Base-by-base conservation (phyloP, 2,113 vertebrate species). In the Puntigrus tetrazona region DNA sequence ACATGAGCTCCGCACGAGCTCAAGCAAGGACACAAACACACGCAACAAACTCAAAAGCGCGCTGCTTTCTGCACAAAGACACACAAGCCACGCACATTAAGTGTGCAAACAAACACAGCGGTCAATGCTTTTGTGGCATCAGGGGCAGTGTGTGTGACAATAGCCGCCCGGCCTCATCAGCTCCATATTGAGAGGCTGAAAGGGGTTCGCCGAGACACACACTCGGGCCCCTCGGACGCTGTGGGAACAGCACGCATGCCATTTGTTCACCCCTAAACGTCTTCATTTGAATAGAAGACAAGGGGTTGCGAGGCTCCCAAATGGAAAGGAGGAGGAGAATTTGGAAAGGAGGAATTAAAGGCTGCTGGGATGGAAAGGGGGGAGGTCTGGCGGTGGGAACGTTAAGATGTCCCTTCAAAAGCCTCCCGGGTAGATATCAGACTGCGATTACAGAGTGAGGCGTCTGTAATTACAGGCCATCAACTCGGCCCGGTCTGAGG, bases 221-320 rank as follows among this genome's bases (percentile, higher is more conserved):
- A 85, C 86, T 88, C 89, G 83, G 85, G 88, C 85, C 87, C 80
- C 83, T 86, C 69, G 47, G 88, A 57, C 36, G 13, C 72, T 89
- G 92, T 92, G 92, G 89, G 92, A 92, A 93, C 89, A 83, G 90
- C 74, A 14, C 75, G 89, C 89, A 90, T 85, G 57, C 91, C 91
- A 92, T 91, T 89, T 73, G 90, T 86, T 90, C 86, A 89, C 85
- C 84, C 85, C 86, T 79, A 85, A 82, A 91, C 87, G 38, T 72
- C 65, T 88, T 90, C 88, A 91, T 85, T 90, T 85, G 80, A 29
- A 83, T 57, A 59, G 11, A 61, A 86, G 43, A 76, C 70, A 82
- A 47, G 27, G 27, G 31, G 45, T 25, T 29, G 31, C 0, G 29
- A 78, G 75, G 22, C 34, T 29, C 4, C 72, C 47, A 38, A 50